Percentiles rank a stretch among this genome's conserved stretches.
These are phyloP conservation scores for Leucoma salicis DNA, from an alignment of 2,888 invertebrate species.

Conservation along the genomic window DNA sequence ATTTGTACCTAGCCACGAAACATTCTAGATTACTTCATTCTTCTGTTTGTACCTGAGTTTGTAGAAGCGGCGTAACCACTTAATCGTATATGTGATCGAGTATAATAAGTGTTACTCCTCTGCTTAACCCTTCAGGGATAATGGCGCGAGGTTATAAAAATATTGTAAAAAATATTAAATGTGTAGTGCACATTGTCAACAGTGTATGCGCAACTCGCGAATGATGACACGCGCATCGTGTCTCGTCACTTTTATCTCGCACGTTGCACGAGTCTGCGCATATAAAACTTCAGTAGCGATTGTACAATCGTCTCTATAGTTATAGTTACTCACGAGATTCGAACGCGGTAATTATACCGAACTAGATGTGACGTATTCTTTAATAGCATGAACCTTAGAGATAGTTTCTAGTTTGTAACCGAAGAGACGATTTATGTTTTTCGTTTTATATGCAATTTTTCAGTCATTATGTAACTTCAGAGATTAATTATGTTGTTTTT, in stretches of 20 bases:
- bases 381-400: slow-evolving; percentile 65
- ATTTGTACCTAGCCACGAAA: slow-evolving; percentile 38
- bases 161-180: too few species aligned
- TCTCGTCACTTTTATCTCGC: too few species aligned
- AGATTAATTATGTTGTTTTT: slow-evolving; percentile 22
- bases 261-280: too few species aligned
- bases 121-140: slow-evolving; percentile 5
- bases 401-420: slow-evolving; percentile 60
- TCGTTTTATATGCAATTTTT: slow-evolving; percentile 24
- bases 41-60: slow-evolving; percentile 40
- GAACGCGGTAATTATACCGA: slow-evolving; percentile 35
- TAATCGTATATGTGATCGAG: slow-evolving; percentile 15
- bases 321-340: slow-evolving; percentile 43
- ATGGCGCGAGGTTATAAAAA: background rate
- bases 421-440: slow-evolving; percentile 41
- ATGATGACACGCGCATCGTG: slow-evolving; percentile 22
- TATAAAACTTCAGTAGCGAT: slow-evolving; percentile 14
- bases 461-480: slow-evolving; percentile 12
- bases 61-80: slow-evolving; percentile 34
- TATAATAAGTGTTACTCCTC: slow-evolving; percentile 14
- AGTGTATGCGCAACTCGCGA: slow-evolving; percentile 56
- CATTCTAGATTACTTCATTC: slow-evolving; percentile 31
- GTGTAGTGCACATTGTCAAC: slow-evolving; percentile 32
- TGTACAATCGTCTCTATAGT: slow-evolving; percentile 44
- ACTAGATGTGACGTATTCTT: slow-evolving; percentile 43